Percentiles rank a stretch among this genome's conserved stretches.
Evolutionary conservation across 2,797 vertebrate species (phyloP).

Genomic region (Pseudotriccus pelzelni): DNA sequence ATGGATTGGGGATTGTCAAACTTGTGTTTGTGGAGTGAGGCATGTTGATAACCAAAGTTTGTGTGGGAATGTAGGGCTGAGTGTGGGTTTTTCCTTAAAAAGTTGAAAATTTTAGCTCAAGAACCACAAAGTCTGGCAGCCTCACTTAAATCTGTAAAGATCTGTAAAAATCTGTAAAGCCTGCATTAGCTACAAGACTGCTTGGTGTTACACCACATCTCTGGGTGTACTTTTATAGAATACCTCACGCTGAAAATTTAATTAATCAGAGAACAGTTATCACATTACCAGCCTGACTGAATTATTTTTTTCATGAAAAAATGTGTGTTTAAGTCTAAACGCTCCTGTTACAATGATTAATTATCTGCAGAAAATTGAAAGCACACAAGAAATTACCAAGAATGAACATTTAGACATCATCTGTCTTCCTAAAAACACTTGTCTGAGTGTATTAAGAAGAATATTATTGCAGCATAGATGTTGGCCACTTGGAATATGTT

Average conservation of each 20-base stretch:
- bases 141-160: not conserved
- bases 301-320: constrained; percentile 5
- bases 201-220: not conserved
- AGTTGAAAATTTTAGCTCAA: not conserved
- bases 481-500: not conserved
- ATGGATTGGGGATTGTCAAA: not conserved
- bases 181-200: not conserved
- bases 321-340: constrained; percentile 52
- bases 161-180: not conserved
- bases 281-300: constrained; percentile 12
- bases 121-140: not conserved
- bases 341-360: constrained; percentile 50
- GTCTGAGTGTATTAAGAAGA: constrained; percentile 12
- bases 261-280: constrained; percentile 38
- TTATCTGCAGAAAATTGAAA: constrained; percentile 57
- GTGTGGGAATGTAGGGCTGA: not conserved
- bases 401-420: constrained; percentile 55
- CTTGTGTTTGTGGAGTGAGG: not conserved
- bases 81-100: not conserved
- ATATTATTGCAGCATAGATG: not conserved
- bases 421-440: constrained; percentile 47
- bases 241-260: constrained; percentile 35
- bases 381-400: constrained; percentile 36
- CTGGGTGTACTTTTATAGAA: not conserved
- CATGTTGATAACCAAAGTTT: accelerated